These are phyloP conservation scores for Bovichtus diacanthus DNA, from an alignment of 2,797 vertebrate species.

Conservation along the genomic window DNA sequence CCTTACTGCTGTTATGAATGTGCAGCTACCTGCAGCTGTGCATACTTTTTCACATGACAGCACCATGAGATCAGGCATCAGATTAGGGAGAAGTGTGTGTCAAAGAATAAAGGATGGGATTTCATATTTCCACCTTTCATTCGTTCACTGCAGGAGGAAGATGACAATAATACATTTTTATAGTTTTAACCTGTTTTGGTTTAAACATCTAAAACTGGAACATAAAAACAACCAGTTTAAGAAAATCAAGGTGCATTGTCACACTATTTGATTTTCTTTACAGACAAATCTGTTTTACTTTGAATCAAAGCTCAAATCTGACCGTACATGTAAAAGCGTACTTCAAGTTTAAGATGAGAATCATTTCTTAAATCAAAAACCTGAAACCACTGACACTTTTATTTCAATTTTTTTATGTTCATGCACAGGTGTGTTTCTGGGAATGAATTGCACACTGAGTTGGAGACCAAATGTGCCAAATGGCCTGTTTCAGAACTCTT, in stretches of 20 bases:
- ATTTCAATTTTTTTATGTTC: background rate
- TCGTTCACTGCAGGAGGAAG: background rate
- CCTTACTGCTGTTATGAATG: slow-evolving; percentile 25
- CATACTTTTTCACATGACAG: slow-evolving; percentile 1
- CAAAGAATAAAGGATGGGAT: background rate
- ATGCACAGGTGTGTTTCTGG: slow-evolving; percentile 16
- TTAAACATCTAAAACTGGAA: background rate
- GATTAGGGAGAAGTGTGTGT: slow-evolving; percentile 9
- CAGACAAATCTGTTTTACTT: background rate
- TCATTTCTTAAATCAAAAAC: background rate
- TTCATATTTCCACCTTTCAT: background rate
- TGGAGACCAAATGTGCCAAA: background rate
- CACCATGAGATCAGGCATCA: background rate
- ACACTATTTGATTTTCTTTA: background rate
- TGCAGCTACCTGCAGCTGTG: slow-evolving; percentile 23
- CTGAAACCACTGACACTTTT: background rate
- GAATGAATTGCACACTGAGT: too few species aligned
- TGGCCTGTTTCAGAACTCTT: background rate
- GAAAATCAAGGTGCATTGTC: background rate
- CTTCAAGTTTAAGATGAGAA: too few species aligned
- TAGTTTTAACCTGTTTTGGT: background rate
- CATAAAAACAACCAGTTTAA: background rate
- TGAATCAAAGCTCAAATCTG: background rate
- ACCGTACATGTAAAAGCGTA: background rate
- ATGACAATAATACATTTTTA: background rate